Percentiles rank a stretch among this genome's conserved stretches.
Conservation (phyloP, 1,140 invertebrate species). For the Phymastichus coffea region DNA sequence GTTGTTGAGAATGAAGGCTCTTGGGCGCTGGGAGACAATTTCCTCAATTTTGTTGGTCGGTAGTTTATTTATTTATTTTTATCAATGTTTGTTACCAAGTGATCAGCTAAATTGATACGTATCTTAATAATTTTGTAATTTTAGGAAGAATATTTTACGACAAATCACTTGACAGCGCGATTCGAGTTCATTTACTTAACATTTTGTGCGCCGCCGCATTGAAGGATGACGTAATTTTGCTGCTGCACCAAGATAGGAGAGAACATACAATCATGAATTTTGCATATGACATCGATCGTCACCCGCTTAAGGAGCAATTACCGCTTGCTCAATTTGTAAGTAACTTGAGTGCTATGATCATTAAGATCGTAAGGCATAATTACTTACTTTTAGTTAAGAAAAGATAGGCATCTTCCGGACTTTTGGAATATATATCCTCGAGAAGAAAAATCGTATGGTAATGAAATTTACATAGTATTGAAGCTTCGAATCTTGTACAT, state of each 20-base stretch:
- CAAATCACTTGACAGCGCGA: conserved; percentile 59
- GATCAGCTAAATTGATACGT: background rate
- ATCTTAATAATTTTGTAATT: background rate
- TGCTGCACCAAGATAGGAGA: conserved; percentile 85
- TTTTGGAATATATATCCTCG: no score
- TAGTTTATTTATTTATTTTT: no score
- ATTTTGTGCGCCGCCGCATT: conserved; percentile 74
- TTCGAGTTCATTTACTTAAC: conserved; percentile 66
- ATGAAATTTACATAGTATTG: no score
- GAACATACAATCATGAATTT: conserved; percentile 90
- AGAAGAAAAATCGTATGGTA: no score
- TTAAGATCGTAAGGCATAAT: no score
- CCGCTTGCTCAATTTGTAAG: conserved; percentile 80
- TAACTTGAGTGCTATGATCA: conserved; percentile 28
- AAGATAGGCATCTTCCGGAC: background rate
- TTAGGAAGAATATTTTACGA: conserved; percentile 70
- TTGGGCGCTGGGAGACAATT: conserved; percentile 88
- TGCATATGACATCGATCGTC: conserved; percentile 78
- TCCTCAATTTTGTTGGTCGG: conserved; percentile 78
- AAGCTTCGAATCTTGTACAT: no score
- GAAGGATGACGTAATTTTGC: conserved; percentile 86
- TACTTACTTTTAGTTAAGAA: conserved; percentile 3
- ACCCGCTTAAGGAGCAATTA: conserved; percentile 75
- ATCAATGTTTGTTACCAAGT: background rate
- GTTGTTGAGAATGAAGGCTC: conserved; percentile 84